Evolutionary conservation across 2,113 vertebrate species (phyloP), one percentile per base, ranked within the genome.

Genomic region (Xenotilapia flavipinnis): DNA sequence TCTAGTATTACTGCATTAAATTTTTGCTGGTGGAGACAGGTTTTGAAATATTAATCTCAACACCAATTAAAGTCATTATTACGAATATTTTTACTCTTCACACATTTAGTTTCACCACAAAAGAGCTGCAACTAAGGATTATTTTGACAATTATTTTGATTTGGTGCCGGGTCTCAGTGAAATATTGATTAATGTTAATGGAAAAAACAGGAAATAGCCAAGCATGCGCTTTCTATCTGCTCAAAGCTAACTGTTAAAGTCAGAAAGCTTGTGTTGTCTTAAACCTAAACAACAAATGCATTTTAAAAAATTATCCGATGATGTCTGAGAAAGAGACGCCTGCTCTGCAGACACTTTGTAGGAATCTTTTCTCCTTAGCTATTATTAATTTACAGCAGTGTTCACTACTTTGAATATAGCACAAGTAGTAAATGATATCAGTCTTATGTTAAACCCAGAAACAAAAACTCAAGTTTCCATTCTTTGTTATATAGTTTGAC

Each of bases 1-100:
- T 97, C 96, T 94, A 96, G 94, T 94, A 95, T 90, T 87, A 94
- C 90, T 91, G 86, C 90, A 90, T 92, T 87, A 90, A 86, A 92
- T 94, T 87, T 93, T 90, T 88, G 70, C 90, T 70, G 62, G 56
- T 86, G 81, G 80, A 90, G 91, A 62, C 84, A 73, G 85, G 91
- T 88, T 93, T 94, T 95, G 89, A 96, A 95, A 95, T 96, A 94
- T 96, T 96, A 95, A 96, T 96, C 90, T 89, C 12, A 15, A 28
- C 40, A 31, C 86, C 90, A 92, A 90, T 93, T 93, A 93, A 87
- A 92, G 79, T 79, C 86, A 88, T 93, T 92, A 65, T 88, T 81
- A 45, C 19, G 53, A 91, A 93, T 92, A 87, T 88, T 88, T 82
- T 70, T 92, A 87, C 28, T 42, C 12, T 87, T 88, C 36, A 38